Evolutionary conservation across 1,140 invertebrate genomes (phyloP).

Genomic region (Lamellibrachia luymesi): DNA sequence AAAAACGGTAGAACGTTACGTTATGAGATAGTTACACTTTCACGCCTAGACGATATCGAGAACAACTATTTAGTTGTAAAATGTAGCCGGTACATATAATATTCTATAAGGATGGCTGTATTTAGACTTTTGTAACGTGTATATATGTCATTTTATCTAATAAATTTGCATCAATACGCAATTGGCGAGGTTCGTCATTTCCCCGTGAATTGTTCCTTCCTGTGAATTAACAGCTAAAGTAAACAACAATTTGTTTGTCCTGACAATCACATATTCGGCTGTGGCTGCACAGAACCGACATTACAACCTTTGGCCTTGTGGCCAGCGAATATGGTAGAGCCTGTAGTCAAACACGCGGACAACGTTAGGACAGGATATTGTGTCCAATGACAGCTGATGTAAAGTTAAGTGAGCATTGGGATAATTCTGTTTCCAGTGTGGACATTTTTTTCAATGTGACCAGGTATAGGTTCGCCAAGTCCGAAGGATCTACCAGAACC

Average conservation of each 20-base stretch:
- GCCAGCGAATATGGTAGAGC: background rate
- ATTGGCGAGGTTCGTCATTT: background rate
- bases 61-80: background rate
- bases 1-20: background rate
- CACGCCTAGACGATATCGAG: background rate
- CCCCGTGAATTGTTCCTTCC: background rate
- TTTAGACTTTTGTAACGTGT: background rate
- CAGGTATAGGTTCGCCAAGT: background rate
- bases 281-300: background rate
- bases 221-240: background rate
- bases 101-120: background rate
- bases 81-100: background rate
- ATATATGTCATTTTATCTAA: background rate
- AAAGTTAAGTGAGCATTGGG: background rate
- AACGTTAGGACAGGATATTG: background rate
- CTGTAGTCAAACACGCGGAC: background rate
- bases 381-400: background rate
- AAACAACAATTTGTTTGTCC: background rate
- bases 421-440: background rate
- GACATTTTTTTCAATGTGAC: background rate
- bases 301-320: background rate
- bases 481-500: background rate
- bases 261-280: too few relatives aligned
- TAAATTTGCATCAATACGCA: background rate
- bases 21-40: background rate